Evolutionary conservation across 2,888 invertebrate species (phyloP).

Genomic region (Protodeltote pygarga): DNA sequence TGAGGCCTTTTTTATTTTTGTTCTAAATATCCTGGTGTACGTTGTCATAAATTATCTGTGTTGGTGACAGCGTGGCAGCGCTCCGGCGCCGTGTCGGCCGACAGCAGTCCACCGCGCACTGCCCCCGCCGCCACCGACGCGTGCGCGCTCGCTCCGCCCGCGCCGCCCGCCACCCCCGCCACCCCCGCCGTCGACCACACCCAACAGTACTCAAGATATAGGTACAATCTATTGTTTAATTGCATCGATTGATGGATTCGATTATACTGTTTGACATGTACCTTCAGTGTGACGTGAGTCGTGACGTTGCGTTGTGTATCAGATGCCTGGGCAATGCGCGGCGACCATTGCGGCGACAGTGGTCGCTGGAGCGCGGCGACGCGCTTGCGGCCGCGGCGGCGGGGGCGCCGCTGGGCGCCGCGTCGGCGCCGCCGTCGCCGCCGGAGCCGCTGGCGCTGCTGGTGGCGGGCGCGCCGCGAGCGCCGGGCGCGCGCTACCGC

Average conservation of each 20-base stretch:
- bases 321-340: constrained; percentile 56
- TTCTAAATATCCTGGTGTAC: background rate
- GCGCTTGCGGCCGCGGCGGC: constrained; percentile 67
- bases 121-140: constrained; percentile 52
- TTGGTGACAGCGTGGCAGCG: constrained; percentile 57
- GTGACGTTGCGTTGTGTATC: constrained; percentile 3
- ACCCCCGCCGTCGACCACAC: constrained; percentile 84
- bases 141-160: constrained; percentile 59
- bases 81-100: constrained; percentile 70
- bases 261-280: no score
- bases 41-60: background rate
- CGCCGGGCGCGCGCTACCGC: constrained; percentile 61
- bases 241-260: no score
- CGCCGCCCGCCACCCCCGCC: constrained; percentile 66
- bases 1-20: background rate
- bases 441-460: constrained; percentile 49
- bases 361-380: constrained; percentile 79
- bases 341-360: constrained; percentile 71
- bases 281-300: no score
- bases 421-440: constrained; percentile 34
- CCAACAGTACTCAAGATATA: constrained; percentile 92
- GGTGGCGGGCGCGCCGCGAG: constrained; percentile 35
- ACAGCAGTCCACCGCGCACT: constrained; percentile 66
- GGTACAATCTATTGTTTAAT: constrained; percentile 63
- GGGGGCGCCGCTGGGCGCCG: constrained; percentile 29